Percentiles rank a stretch among this genome's conserved stretches.
phyloP scores from a whole-genome alignment of 2,797 vertebrate species.

The Danio choprae region DNA sequence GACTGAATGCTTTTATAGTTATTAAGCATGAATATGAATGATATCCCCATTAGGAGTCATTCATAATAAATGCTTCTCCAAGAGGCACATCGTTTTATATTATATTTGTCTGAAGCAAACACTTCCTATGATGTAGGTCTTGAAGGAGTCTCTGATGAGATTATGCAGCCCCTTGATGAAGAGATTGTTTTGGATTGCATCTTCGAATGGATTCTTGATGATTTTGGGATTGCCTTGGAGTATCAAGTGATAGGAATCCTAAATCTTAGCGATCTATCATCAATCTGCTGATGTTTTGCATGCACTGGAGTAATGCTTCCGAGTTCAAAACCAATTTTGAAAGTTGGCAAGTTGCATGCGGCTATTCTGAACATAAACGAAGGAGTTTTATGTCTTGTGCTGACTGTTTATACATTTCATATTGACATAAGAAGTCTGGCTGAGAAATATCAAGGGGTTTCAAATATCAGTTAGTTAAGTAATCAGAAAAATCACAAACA shows the following conservation, averaged over 20 bases:
- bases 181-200: slow-evolving; percentile 10
- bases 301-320: not conserved
- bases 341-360: slow-evolving; percentile 1
- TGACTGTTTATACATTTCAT: not conserved
- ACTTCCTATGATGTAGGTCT: not conserved
- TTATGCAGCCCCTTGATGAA: slow-evolving; percentile 6
- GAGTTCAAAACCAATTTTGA: slow-evolving; percentile 4
- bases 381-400: slow-evolving; percentile 4
- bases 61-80: slow-evolving; percentile 24
- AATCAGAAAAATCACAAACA: too few species aligned
- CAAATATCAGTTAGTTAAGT: too few species aligned
- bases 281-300: slow-evolving; percentile 1
- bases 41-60: slow-evolving; percentile 30
- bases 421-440: not conserved
- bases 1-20: slow-evolving; percentile 3
- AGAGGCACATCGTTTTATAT: slow-evolving; percentile 25
- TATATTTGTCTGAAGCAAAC: not conserved
- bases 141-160: slow-evolving; percentile 20
- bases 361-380: not conserved
- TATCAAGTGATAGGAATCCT: not conserved
- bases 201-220: not conserved
- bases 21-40: slow-evolving; percentile 38
- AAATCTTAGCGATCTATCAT: slow-evolving; percentile 2
- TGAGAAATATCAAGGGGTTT: not conserved
- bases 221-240: not conserved